These are phyloP conservation scores for Globodera rostochiensis DNA, from an alignment of 1,140 invertebrate species.

Conservation along the genomic window DNA sequence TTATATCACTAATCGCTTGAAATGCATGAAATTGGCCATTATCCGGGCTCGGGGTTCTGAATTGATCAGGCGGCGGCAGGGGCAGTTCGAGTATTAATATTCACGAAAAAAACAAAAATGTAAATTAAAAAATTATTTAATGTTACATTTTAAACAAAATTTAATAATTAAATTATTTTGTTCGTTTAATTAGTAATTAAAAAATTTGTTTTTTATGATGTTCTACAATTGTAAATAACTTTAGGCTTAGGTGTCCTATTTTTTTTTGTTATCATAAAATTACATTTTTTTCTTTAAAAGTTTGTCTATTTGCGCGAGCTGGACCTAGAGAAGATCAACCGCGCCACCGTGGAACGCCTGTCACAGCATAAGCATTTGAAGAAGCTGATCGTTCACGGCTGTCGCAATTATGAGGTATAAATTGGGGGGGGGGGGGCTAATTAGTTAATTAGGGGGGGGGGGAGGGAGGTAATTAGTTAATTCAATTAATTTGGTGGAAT, in stretches of 20 bases:
- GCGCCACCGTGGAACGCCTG: slow-evolving; percentile 62
- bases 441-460: not conserved
- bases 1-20: too few relatives aligned
- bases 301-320: slow-evolving; percentile 64
- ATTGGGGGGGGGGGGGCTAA: not conserved
- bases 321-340: slow-evolving; percentile 62
- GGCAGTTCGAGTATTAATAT: too few relatives aligned
- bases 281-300: slow-evolving; percentile 31
- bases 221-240: not conserved
- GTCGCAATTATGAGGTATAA: slow-evolving; percentile 59
- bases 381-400: slow-evolving; percentile 64
- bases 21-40: too few relatives aligned
- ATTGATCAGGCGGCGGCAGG: too few relatives aligned
- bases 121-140: too few relatives aligned
- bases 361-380: slow-evolving; percentile 56
- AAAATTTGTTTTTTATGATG: too few relatives aligned
- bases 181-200: too few relatives aligned
- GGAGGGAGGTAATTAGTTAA: not conserved
- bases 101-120: too few relatives aligned
- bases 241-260: not conserved
- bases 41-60: too few relatives aligned
- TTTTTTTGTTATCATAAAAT: not conserved
- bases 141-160: too few relatives aligned
- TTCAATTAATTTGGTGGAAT: too few relatives aligned
- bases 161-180: too few relatives aligned